Evolutionary conservation across 2,113 vertebrate species (phyloP).

Genomic region (Corythoichthys intestinalis): DNA sequence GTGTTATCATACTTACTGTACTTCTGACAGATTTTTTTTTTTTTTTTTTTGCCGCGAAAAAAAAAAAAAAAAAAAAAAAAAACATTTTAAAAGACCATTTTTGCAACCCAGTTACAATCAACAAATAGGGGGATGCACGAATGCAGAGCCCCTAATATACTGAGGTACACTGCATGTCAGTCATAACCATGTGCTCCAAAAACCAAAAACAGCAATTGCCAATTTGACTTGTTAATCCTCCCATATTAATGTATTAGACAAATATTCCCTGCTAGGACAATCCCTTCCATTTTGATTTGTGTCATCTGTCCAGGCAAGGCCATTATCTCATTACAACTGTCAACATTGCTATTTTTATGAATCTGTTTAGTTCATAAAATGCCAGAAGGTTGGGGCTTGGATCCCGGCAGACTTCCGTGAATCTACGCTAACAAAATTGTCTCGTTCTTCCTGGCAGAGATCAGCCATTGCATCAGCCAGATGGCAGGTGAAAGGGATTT

Average conservation of each 20-base stretch:
- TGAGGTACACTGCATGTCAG: too few species aligned
- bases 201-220: conserved; percentile 1
- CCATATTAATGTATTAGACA: background rate
- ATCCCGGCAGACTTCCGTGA: conserved; percentile 62
- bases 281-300: conserved; percentile 5
- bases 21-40: too few species aligned
- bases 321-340: conserved; percentile 68
- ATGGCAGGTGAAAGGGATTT: conserved; percentile 56
- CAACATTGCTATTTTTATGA: conserved; percentile 63
- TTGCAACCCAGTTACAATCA: too few species aligned
- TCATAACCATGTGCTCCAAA: too few species aligned
- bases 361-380: conserved; percentile 73
- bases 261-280: background rate
- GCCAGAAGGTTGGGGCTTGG: conserved; percentile 41
- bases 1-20: too few species aligned
- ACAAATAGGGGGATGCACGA: too few species aligned
- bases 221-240: conserved; percentile 19
- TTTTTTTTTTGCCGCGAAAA: too few species aligned
- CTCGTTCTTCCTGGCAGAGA: conserved; percentile 64
- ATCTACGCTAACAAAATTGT: conserved; percentile 66
- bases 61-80: too few species aligned
- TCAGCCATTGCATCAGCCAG: conserved; percentile 67
- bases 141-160: too few species aligned
- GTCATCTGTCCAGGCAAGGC: conserved; percentile 55
- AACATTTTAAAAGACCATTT: too few species aligned